phyloP scores from a whole-genome alignment of 2,888 invertebrate species.

The Chaitophorus viminalis region DNA sequence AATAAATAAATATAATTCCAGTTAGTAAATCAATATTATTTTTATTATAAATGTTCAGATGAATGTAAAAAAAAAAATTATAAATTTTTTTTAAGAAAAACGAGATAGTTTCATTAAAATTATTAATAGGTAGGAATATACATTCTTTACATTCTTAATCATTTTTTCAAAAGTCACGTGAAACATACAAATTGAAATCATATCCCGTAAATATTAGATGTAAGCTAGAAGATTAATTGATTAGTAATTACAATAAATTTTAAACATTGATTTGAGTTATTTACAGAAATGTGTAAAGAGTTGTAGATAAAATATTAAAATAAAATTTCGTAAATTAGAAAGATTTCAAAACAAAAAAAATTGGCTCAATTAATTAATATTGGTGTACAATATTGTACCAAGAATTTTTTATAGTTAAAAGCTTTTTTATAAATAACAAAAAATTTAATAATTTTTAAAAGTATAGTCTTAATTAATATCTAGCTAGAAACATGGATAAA shows the following conservation, averaged over 20 bases:
- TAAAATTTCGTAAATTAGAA: not conserved
- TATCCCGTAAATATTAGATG: not conserved
- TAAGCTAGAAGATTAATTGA: too few species aligned
- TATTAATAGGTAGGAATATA: too few species aligned
- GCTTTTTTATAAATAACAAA: too few species aligned
- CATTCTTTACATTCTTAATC: not conserved
- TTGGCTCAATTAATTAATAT: too few species aligned
- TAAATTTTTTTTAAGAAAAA: constrained; percentile 16
- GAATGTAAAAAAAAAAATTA: not conserved
- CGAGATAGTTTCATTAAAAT: constrained; percentile 10
- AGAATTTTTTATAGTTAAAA: too few species aligned
- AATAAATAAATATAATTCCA: not conserved
- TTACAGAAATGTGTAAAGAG: not conserved
- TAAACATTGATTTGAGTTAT: not conserved
- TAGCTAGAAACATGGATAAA: too few species aligned
- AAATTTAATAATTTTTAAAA: too few species aligned
- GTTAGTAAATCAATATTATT: not conserved
- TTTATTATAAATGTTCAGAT: not conserved
- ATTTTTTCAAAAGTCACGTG: not conserved
- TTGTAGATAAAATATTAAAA: not conserved
- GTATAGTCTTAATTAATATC: too few species aligned
- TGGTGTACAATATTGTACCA: too few species aligned
- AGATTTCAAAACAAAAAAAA: not conserved
- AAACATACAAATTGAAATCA: not conserved
- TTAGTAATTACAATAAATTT: too few species aligned